Conservation (phyloP, 1,140 invertebrate species). For the Brachionus asplanchnoidis region DNA sequence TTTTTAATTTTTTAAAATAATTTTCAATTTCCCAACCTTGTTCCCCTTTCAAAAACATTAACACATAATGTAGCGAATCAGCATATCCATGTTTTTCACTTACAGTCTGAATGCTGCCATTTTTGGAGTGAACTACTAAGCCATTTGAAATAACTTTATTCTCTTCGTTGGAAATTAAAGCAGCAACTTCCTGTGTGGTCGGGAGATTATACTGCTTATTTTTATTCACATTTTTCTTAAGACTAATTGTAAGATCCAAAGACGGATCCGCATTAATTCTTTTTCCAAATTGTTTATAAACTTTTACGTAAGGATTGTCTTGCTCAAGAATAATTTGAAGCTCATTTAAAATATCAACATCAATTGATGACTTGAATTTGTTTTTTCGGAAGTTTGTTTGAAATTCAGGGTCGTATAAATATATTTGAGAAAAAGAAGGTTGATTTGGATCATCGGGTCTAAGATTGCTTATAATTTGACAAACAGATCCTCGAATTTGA, state of each 20-base stretch:
- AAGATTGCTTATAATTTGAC: neutral
- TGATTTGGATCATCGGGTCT: neutral
- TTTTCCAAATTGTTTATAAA: no score
- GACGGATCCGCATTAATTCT: no score
- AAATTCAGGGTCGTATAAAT: constrained; percentile 1
- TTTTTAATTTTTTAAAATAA: neutral
- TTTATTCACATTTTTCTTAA: no score
- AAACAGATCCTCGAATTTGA: neutral
- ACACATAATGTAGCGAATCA: constrained; percentile 3
- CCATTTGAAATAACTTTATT: constrained; percentile 21
- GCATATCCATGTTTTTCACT: neutral
- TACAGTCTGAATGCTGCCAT: neutral
- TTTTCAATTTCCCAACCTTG: constrained; percentile 1
- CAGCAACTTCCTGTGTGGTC: constrained; percentile 46
- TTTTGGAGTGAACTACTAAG: neutral
- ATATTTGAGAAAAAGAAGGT: constrained; percentile 16
- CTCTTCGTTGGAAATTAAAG: constrained; percentile 48
- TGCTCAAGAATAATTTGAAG: constrained; percentile 35
- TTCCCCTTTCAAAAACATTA: neutral
- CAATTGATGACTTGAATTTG: neutral
- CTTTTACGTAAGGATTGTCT: no score
- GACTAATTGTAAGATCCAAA: no score
- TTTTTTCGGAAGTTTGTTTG: neutral
- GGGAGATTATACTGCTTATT: no score
- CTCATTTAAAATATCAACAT: no score